These are phyloP conservation scores for Drosophila tsacasi DNA, from an alignment of 1,140 invertebrate genomes.

Conservation along the genomic window DNA sequence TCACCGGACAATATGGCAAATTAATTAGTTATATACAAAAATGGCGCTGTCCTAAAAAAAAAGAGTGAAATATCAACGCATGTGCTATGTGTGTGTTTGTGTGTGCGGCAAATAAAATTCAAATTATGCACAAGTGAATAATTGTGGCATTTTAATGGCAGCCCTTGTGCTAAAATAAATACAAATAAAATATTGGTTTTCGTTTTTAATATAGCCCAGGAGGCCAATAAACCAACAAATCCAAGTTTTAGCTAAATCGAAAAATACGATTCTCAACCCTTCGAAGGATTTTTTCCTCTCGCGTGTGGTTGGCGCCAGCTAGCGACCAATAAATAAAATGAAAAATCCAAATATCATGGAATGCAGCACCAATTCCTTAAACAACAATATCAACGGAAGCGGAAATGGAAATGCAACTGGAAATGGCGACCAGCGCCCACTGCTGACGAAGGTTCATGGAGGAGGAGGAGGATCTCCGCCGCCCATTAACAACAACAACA, in stretches of 20 bases:
- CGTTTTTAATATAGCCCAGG: conserved; percentile 77
- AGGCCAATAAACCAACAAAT: conserved; percentile 70
- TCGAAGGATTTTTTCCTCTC: conserved; percentile 8
- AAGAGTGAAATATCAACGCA: conserved; percentile 16
- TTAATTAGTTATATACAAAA: conserved; percentile 80
- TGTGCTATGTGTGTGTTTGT: conserved; percentile 23
- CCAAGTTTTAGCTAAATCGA: conserved; percentile 45
- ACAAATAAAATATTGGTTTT: conserved; percentile 53
- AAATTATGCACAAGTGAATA: conserved; percentile 83
- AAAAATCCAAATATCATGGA: conserved; percentile 84
- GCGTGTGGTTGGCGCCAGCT: conserved; percentile 63
- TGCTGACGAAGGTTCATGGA: conserved; percentile 52
- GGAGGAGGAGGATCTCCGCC: conserved; percentile 42
- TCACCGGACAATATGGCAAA: conserved; percentile 72
- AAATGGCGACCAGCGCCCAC: conserved; percentile 66
- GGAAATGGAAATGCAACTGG: conserved; percentile 70
- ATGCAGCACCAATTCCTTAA: conserved; percentile 66
- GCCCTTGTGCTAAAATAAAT: conserved; percentile 41
- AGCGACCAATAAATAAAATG: conserved; percentile 78
- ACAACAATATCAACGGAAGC: conserved; percentile 76
- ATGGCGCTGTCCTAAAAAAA: conserved; percentile 64
- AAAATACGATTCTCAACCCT: conserved; percentile 14
- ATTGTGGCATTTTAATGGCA: conserved; percentile 75
- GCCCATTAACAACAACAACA: conserved; percentile 37
- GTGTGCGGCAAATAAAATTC: conserved; percentile 65